Percentiles rank a stretch among this genome's conserved stretches.
phyloP scores from a whole-genome alignment of 2,113 vertebrate genomes.

The Nothoprocta perdicaria region DNA sequence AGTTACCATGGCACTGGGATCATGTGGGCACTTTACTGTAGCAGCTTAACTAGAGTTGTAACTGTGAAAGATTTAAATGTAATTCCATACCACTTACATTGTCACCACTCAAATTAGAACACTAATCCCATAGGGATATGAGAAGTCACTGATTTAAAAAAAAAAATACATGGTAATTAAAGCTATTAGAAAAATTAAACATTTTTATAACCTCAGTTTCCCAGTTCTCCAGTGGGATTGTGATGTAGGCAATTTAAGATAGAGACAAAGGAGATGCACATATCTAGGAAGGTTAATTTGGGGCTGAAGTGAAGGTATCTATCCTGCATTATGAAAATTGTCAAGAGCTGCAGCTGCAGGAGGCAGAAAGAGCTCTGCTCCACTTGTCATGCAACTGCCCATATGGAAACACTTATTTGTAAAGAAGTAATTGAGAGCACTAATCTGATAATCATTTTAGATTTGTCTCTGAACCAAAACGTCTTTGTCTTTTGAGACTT shows the following conservation, averaged over 20 bases:
- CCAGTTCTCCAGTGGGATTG: background rate
- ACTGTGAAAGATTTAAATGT: conserved; percentile 16
- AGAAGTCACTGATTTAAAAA: conserved; percentile 24
- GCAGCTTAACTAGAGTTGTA: background rate
- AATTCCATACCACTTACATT: conserved; percentile 9
- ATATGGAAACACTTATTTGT: conserved; percentile 39
- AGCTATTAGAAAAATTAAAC: conserved; percentile 51
- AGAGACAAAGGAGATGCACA: background rate
- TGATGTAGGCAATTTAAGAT: background rate
- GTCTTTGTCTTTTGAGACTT: conserved; percentile 34
- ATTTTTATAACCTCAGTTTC: conserved; percentile 22
- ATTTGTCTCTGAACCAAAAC: conserved; percentile 28
- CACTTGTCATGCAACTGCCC: conserved; percentile 44
- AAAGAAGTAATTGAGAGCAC: conserved; percentile 45
- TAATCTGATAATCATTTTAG: conserved; percentile 37
- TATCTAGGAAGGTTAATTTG: background rate
- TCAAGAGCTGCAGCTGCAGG: conserved; percentile 36
- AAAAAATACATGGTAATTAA: conserved; percentile 49
- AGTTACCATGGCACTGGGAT: background rate
- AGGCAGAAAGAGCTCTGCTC: conserved; percentile 19
- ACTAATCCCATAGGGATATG: background rate
- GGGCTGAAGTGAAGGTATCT: conserved; percentile 25
- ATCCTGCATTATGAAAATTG: conserved; percentile 52
- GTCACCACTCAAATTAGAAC: conserved; percentile 49
- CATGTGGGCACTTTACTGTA: background rate